A percentile compares a stretch with the other conserved stretches of the same genome.
phyloP scores from a whole-genome alignment of 2,888 invertebrate species.

The Theretra japonica region DNA sequence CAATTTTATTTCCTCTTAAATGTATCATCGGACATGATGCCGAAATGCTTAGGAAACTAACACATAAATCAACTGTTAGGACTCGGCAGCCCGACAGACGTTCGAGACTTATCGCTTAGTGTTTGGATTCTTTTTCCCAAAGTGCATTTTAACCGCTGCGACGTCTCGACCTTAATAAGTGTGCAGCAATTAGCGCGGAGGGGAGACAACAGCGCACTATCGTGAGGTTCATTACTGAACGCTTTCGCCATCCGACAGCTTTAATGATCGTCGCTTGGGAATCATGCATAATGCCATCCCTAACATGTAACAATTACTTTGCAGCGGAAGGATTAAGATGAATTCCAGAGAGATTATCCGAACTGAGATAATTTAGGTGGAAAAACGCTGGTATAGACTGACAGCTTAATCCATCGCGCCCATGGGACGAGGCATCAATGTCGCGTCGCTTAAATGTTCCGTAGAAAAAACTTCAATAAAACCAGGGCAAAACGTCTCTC shows the following conservation, averaged over 20 bases:
- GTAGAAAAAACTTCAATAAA: slow-evolving; percentile 73
- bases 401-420: slow-evolving; percentile 48
- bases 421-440: slow-evolving; percentile 44
- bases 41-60: slow-evolving; percentile 21
- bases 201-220: slow-evolving; percentile 58
- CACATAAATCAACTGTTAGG: slow-evolving; percentile 32
- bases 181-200: slow-evolving; percentile 65
- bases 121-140: slow-evolving; percentile 42
- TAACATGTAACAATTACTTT: slow-evolving; percentile 25
- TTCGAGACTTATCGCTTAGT: slow-evolving; percentile 6
- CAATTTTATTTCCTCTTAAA: slow-evolving; percentile 56
- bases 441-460: slow-evolving; percentile 66
- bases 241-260: slow-evolving; percentile 51
- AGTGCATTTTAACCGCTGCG: slow-evolving; percentile 62
- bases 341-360: slow-evolving; percentile 29
- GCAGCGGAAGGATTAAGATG: slow-evolving; percentile 10
- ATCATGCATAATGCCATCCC: slow-evolving; percentile 46
- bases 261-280: slow-evolving; percentile 58
- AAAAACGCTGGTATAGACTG: slow-evolving; percentile 38
- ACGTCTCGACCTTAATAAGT: slow-evolving; percentile 67
- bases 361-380: slow-evolving; percentile 33
- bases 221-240: slow-evolving; percentile 61
- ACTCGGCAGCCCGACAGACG: background rate
- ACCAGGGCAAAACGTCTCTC: slow-evolving; percentile 60
- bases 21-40: slow-evolving; percentile 46